Evolutionary conservation across 2,113 vertebrate genomes (phyloP), one percentile per base, ranked within the genome.

Genomic region (human (Homo sapiens)): DNA sequence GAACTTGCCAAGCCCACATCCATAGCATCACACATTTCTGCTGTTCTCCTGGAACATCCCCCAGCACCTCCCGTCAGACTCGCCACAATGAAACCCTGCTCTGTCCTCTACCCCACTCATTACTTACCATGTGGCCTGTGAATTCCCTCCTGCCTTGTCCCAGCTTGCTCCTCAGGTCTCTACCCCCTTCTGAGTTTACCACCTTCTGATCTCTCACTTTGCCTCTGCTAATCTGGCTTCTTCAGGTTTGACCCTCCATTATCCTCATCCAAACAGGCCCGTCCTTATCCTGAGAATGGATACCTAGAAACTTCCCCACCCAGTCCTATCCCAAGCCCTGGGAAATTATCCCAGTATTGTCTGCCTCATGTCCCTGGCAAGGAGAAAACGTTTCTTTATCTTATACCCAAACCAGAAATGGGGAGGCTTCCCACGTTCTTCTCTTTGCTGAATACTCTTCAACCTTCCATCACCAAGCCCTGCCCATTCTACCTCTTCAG

Each of bases 51-150:
- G 3, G 57, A 35, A 27, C 1, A 6, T 23, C 45, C 20, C 40
- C 78, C 43, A 50, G 45, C 5, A 40, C 59, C 52, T 76, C 14
- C 20, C 43, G 7, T 23, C 25, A 5, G 1, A 81, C 4, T 0
- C 7, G 45, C 43, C n/a, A 23, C 6, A 88, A 40, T 14, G 68
- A 78, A 55, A 13, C 72, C 16, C 55, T 61, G 45, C 8, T 43
- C 79, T 38, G 10, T 35, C 30, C 25, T n/a, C 8, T 6, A 3
- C 0, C 9, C 8, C 0, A 0, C 4, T 0, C 12, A 0, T 6
- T 48, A 6, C 32, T 61, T 32, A 20, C 66, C 22, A 2, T 1
- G 2, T n/a, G 22, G 59, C 16, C 18, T 78, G 45, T 38, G 38
- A 81, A 73, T 50, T 16, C 55, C 78, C 61, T 78, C 52, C 68